A percentile compares a stretch with the other conserved stretches of the same genome.
These are phyloP conservation scores for Callipepla squamata DNA, from an alignment of 2,113 vertebrate species.

Conservation along the genomic window DNA sequence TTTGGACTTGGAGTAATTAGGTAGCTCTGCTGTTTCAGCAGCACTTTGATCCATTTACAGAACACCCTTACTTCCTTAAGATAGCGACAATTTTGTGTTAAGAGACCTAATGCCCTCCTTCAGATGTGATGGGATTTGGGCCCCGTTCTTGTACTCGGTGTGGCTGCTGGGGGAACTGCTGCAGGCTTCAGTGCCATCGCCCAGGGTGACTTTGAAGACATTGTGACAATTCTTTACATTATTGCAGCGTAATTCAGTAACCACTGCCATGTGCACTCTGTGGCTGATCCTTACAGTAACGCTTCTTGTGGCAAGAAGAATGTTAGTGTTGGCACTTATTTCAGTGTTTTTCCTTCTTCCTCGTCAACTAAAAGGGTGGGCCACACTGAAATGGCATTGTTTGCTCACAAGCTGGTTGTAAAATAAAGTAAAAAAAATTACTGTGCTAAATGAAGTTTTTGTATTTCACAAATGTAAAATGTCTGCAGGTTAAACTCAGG, in stretches of 20 bases:
- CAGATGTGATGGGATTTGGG: neutral
- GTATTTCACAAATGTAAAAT: neutral
- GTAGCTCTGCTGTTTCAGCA: neutral
- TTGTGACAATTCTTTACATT: neutral
- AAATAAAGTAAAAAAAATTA: neutral
- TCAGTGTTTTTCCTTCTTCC: neutral
- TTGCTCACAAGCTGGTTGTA: slow-evolving; percentile 20
- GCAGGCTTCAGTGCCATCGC: neutral
- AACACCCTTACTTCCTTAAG: neutral
- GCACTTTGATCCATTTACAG: neutral
- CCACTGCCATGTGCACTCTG: neutral
- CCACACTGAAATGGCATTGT: neutral
- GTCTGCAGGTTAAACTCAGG: neutral
- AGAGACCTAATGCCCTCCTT: neutral
- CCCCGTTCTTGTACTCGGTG: neutral
- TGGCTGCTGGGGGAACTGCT: neutral
- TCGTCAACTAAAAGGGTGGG: neutral
- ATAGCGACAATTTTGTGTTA: neutral
- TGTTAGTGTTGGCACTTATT: neutral
- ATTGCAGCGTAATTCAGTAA: neutral
- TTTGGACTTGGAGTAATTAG: neutral
- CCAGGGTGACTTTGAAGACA: neutral
- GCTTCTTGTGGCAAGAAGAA: neutral
- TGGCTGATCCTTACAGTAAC: neutral
- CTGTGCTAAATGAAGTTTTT: neutral